Percentiles rank a stretch among this genome's conserved stretches.
phyloP scores from a whole-genome alignment of 2,888 invertebrate genomes.

The Yponomeuta plumbellus region DNA sequence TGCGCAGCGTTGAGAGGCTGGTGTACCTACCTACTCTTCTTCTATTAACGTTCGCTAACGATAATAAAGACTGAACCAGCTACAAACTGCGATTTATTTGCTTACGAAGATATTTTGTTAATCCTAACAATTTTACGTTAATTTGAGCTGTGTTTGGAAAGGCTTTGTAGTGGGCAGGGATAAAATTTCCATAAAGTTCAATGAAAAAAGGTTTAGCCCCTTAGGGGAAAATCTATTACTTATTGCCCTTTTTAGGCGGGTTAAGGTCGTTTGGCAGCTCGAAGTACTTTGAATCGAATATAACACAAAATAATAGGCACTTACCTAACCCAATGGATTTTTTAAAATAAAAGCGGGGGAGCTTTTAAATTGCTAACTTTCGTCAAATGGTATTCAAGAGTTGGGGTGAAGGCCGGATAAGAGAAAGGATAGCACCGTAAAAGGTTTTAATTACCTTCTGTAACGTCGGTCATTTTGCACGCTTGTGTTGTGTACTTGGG shows the following conservation, averaged over 20 bases:
- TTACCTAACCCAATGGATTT: too few relatives aligned
- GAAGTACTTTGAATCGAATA: too few relatives aligned
- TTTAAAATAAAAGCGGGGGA: too few relatives aligned
- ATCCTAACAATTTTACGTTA: neutral
- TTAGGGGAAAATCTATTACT: neutral
- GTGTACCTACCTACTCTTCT: neutral
- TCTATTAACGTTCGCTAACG: neutral
- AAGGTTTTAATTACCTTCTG: conserved; percentile 47
- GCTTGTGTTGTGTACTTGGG: conserved; percentile 22
- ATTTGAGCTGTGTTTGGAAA: neutral
- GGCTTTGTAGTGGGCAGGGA: neutral
- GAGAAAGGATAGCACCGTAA: conserved; percentile 37
- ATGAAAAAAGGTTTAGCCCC: neutral
- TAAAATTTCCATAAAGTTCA: neutral
- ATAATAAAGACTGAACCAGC: neutral
- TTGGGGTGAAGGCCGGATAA: conserved; percentile 22
- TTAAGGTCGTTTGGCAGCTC: neutral
- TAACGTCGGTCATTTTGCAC: conserved; percentile 37
- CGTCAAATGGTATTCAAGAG: too few relatives aligned
- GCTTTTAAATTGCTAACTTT: too few relatives aligned
- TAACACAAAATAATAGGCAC: too few relatives aligned
- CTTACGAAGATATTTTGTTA: too few relatives aligned
- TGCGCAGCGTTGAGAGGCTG: neutral
- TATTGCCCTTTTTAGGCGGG: neutral
- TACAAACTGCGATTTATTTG: too few relatives aligned